Evolutionary conservation across 2,888 invertebrate genomes (phyloP).

Genomic region (Drosophila falleni): DNA sequence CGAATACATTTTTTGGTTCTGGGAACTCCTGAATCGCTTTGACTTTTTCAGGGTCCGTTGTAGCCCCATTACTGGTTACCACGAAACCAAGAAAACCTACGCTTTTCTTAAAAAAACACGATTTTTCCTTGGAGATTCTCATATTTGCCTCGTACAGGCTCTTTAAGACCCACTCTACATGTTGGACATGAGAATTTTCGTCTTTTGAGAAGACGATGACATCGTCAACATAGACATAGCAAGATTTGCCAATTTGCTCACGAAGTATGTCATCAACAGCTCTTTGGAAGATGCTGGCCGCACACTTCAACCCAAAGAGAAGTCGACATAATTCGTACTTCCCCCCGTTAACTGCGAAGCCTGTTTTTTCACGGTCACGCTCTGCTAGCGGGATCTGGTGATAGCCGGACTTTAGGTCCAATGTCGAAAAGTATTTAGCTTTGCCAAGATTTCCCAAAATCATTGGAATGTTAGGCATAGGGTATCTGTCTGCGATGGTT

Average conservation of each 20-base stretch:
- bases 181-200: conserved; percentile 1
- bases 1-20: background rate
- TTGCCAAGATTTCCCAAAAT: conserved; percentile 5
- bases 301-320: conserved; percentile 12
- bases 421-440: conserved; percentile 13
- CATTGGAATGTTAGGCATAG: background rate
- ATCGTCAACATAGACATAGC: conserved; percentile 1
- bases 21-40: background rate
- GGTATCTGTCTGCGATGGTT: too few relatives aligned
- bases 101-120: too few relatives aligned
- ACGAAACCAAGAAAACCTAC: too few relatives aligned
- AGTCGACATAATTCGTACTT: background rate
- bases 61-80: too few relatives aligned
- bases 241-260: too few relatives aligned
- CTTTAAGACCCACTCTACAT: conserved; percentile 6
- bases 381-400: conserved; percentile 23
- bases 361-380: conserved; percentile 20
- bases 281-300: conserved; percentile 7
- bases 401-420: conserved; percentile 21
- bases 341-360: conserved; percentile 18
- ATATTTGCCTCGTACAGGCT: background rate
- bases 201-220: conserved; percentile 10
- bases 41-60: too few relatives aligned
- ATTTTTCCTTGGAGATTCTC: too few relatives aligned
- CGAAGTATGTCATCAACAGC: background rate